Conservation (phyloP, 2,888 invertebrate species). For the Agrochola lychnidis region DNA sequence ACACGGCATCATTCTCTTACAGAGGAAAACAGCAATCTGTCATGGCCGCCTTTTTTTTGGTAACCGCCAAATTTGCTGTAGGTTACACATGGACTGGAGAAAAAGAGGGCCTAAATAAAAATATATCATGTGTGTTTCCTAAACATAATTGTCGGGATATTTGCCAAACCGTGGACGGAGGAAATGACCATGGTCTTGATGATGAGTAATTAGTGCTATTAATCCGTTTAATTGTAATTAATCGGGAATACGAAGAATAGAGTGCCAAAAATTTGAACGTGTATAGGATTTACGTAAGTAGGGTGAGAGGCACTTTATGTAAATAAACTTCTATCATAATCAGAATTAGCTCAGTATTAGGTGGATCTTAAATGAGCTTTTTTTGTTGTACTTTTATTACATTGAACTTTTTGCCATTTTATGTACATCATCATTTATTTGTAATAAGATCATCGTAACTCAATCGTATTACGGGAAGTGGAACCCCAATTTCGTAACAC, state of each 20-base stretch:
- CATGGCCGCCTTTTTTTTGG: conserved; percentile 48
- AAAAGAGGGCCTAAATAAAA: conserved; percentile 3
- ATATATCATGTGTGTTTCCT: conserved; percentile 1
- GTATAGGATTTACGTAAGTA: neutral
- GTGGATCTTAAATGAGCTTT: neutral
- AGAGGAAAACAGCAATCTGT: conserved; percentile 55
- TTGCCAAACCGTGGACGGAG: conserved; percentile 33
- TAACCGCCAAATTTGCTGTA: conserved; percentile 34
- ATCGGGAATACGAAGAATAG: conserved; percentile 17
- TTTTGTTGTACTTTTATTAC: neutral
- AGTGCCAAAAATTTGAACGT: conserved; percentile 29
- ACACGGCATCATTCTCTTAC: conserved; percentile 41
- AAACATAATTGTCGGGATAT: conserved; percentile 31
- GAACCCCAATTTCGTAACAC: too few species aligned
- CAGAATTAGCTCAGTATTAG: neutral
- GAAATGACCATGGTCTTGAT: conserved; percentile 22
- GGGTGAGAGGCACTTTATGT: neutral
- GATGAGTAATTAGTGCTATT: conserved; percentile 27
- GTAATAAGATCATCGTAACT: neutral
- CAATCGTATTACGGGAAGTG: too few species aligned
- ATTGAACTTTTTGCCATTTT: neutral
- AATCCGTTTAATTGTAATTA: conserved; percentile 33
- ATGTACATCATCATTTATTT: neutral
- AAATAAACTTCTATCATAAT: neutral
- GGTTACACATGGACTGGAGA: neutral